Percentiles rank a stretch among this genome's conserved stretches.
phyloP scores from a whole-genome alignment of 2,797 vertebrate genomes.

The Steatocranus sp. region DNA sequence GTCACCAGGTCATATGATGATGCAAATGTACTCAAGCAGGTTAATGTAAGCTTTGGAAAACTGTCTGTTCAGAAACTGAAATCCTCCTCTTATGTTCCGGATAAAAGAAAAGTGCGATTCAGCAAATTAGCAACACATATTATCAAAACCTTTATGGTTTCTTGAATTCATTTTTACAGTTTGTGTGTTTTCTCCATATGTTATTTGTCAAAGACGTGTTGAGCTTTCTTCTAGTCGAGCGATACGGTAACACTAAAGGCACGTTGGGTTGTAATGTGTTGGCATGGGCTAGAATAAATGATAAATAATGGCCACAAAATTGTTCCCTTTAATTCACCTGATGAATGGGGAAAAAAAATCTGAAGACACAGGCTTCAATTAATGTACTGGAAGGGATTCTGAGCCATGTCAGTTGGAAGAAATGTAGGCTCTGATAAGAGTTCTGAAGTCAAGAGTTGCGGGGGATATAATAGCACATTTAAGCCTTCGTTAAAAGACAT shows the following conservation, averaged over 20 bases:
- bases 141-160: background rate
- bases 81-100: background rate
- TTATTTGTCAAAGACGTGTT: background rate
- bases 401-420: background rate
- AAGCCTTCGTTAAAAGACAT: background rate
- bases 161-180: background rate
- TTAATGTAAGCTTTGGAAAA: background rate
- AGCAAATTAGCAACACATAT: background rate
- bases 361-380: background rate
- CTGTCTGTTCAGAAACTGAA: accelerated
- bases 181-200: background rate
- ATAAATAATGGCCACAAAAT: background rate
- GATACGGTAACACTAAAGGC: background rate
- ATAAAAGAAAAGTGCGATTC: background rate
- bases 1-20: background rate
- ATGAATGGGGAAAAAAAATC: background rate
- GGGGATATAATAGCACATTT: background rate
- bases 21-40: background rate
- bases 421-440: background rate
- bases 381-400: background rate
- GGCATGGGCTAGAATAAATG: background rate
- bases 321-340: background rate
- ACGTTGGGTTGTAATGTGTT: background rate
- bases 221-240: background rate
- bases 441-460: background rate